Conservation (phyloP, 2,888 invertebrate species). For the Branchipolynoe longqiensis region DNA sequence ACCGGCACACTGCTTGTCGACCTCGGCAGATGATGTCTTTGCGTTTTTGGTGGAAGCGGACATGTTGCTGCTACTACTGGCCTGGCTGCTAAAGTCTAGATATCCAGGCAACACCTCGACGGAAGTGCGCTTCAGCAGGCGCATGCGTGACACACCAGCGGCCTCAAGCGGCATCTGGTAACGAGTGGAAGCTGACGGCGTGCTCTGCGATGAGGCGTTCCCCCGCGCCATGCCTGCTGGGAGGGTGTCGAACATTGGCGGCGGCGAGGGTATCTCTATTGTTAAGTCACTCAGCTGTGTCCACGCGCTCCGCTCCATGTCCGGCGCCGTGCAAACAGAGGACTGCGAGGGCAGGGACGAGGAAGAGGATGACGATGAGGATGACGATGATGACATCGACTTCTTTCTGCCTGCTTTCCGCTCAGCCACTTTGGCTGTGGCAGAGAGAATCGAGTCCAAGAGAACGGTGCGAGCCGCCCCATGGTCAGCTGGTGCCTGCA, state of each 20-base stretch:
- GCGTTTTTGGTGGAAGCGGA: constrained; percentile 32
- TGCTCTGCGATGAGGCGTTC: constrained; percentile 2
- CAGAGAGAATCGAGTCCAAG: background rate
- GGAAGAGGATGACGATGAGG: too few relatives aligned
- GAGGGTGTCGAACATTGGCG: constrained; percentile 53
- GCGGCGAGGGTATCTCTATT: constrained; percentile 67
- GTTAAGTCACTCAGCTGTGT: constrained; percentile 39
- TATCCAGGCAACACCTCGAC: constrained; percentile 67
- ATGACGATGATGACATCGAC: background rate
- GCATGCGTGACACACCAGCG: constrained; percentile 1
- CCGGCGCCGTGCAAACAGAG: too few relatives aligned
- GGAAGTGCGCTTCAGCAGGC: constrained; percentile 66
- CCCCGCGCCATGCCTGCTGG: constrained; percentile 21
- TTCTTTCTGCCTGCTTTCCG: background rate
- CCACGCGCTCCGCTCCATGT: background rate
- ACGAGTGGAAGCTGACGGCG: background rate
- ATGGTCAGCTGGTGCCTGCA: constrained; percentile 22
- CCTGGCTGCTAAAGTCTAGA: constrained; percentile 36
- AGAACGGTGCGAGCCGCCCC: background rate
- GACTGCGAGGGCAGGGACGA: too few relatives aligned
- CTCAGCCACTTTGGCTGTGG: background rate
- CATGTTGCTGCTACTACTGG: background rate
- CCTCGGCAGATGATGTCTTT: constrained; percentile 15
- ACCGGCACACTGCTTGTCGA: too few relatives aligned
- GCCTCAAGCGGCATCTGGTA: background rate